A percentile compares a stretch with the other conserved stretches of the same genome.
Evolutionary conservation across 2,113 vertebrate genomes (phyloP).

Genomic region (Malaclemys terrapin): DNA sequence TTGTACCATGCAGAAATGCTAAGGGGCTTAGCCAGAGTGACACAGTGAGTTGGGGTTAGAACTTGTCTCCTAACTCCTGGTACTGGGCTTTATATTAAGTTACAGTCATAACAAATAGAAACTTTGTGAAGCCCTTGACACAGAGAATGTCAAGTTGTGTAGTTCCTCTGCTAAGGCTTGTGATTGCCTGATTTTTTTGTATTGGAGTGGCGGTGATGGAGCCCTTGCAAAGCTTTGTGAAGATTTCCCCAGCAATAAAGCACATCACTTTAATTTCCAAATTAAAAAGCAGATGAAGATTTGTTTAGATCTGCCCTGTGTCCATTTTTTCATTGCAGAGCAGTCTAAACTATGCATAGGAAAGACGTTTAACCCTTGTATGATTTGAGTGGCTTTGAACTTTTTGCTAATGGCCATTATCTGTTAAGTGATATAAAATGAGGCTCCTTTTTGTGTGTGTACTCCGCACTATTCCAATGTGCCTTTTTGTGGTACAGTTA

Average conservation of each 20-base stretch:
- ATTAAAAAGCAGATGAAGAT: neutral
- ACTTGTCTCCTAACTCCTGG: neutral
- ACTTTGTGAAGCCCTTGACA: neutral
- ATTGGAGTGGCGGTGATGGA: neutral
- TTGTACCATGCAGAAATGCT: accelerated
- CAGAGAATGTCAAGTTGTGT: neutral
- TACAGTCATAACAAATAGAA: neutral
- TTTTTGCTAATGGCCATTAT: no score
- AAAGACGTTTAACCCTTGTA: neutral
- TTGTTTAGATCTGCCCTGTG: neutral
- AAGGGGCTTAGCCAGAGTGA: neutral
- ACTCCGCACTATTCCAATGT: neutral
- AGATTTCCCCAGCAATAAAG: neutral
- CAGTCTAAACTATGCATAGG: neutral
- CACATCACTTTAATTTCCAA: neutral
- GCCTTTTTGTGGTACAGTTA: neutral
- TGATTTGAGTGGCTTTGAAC: no score
- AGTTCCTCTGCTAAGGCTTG: neutral
- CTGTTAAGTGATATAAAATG: no score
- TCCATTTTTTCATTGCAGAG: neutral
- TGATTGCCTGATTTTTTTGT: neutral
- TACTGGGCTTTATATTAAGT: neutral
- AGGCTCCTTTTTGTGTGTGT: neutral
- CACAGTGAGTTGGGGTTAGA: neutral
- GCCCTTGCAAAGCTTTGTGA: neutral